These are phyloP conservation scores for Caenorhabditis uteleia DNA, from an alignment of 2,888 invertebrate species.

Conservation along the genomic window DNA sequence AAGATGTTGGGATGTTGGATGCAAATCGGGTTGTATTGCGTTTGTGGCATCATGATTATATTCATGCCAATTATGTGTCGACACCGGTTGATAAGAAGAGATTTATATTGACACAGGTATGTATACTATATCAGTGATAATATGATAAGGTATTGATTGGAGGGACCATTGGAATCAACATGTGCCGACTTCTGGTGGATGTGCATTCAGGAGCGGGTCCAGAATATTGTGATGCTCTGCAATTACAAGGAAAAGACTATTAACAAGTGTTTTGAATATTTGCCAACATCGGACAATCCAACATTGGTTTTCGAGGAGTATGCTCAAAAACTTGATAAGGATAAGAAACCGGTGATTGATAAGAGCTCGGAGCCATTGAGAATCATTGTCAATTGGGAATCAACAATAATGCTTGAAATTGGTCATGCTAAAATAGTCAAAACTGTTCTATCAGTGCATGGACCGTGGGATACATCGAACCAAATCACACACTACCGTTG, in stretches of 20 bases:
- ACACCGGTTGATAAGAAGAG: conserved; percentile 33
- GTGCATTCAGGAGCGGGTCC: conserved; percentile 44
- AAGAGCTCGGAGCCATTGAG: no score
- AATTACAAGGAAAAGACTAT: conserved; percentile 42
- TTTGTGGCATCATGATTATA: conserved; percentile 41
- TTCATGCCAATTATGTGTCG: conserved; percentile 50
- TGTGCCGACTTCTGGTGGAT: conserved; percentile 49
- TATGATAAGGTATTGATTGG: neutral
- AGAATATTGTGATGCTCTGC: conserved; percentile 48
- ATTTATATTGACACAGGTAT: conserved; percentile 47
- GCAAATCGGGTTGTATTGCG: conserved; percentile 36
- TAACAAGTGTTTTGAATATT: conserved; percentile 44
- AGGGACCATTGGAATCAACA: conserved; percentile 49
- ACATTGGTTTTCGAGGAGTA: conserved; percentile 22
- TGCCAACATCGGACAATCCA: conserved; percentile 23
- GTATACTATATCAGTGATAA: neutral
- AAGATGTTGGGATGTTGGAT: conserved; percentile 49
- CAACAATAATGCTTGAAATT: no score
- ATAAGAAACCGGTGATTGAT: neutral
- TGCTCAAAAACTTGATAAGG: conserved; percentile 6
- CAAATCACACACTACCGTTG: conserved; percentile 42
- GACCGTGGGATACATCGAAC: conserved; percentile 6
- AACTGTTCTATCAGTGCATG: conserved; percentile 24
- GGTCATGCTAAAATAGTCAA: conserved; percentile 15
- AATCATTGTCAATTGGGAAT: conserved; percentile 21